phyloP scores from a whole-genome alignment of 2,113 vertebrate species.

The Gobio gobio region DNA sequence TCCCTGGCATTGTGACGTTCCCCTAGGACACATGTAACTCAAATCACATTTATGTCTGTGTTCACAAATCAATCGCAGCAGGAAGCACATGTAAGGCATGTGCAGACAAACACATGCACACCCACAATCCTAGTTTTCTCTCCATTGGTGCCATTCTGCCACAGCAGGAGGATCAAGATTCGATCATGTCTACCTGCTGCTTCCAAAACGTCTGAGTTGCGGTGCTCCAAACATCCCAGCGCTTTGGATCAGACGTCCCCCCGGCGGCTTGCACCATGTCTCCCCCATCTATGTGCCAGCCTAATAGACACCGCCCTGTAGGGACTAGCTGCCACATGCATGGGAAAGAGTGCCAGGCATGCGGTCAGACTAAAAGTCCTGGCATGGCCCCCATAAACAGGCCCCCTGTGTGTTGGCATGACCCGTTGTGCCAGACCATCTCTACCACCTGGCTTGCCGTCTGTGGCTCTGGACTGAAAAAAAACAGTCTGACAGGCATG shows the following conservation, averaged over 20 bases:
- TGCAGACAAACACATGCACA: conserved; percentile 41
- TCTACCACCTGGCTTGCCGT: conserved; percentile 39
- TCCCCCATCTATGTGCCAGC: conserved; percentile 19
- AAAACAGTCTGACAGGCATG: conserved; percentile 15
- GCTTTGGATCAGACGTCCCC: neutral
- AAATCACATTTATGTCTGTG: conserved; percentile 11
- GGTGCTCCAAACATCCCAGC: neutral
- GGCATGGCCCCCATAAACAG: neutral
- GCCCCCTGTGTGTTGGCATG: conserved; percentile 14
- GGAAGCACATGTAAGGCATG: conserved; percentile 18
- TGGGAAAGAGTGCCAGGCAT: conserved; percentile 6
- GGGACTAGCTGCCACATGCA: conserved; percentile 17
- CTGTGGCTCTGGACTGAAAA: conserved; percentile 18
- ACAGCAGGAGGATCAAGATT: conserved; percentile 23
- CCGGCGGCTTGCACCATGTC: conserved; percentile 9
- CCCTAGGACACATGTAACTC: neutral
- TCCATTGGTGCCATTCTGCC: neutral
- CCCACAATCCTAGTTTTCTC: neutral
- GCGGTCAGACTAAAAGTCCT: conserved; percentile 30
- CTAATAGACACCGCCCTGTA: neutral
- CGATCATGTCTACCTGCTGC: neutral
- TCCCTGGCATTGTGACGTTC: neutral
- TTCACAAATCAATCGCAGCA: conserved; percentile 33
- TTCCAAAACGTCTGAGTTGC: neutral
- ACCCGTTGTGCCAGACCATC: conserved; percentile 15